Conservation (phyloP, 1,140 invertebrate genomes). For the Rhopalosiphum maidis region DNA sequence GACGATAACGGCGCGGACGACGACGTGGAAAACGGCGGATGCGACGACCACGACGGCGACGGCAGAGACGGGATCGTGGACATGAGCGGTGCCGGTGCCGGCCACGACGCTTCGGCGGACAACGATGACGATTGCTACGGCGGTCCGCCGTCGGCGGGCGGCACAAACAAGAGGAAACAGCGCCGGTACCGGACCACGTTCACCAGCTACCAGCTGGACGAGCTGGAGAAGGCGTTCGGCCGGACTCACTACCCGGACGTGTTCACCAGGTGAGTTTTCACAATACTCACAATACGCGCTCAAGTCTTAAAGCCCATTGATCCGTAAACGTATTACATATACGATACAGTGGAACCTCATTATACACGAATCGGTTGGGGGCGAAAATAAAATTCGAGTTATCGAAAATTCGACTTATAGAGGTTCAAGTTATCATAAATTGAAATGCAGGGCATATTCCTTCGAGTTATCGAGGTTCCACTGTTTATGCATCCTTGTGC, state of each 20-base stretch:
- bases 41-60: not conserved
- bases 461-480: no score
- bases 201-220: constrained; percentile 93
- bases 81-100: constrained; percentile 54
- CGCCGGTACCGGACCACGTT: constrained; percentile 91
- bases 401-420: no score
- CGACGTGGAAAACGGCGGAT: not conserved
- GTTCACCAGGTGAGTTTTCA: constrained; percentile 81
- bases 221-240: constrained; percentile 96
- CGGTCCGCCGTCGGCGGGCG: constrained; percentile 66
- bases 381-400: no score
- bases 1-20: not conserved
- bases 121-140: constrained; percentile 73
- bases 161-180: constrained; percentile 86
- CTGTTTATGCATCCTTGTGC: no score
- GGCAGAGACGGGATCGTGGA: not conserved
- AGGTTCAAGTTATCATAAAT: no score
- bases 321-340: no score
- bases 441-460: no score
- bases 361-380: no score
- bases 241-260: constrained; percentile 98
- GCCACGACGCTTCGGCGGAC: constrained; percentile 53
- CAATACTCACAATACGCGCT: not conserved
- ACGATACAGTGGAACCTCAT: no score
- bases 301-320: not conserved